phyloP scores from a whole-genome alignment of 2,797 vertebrate species.

The Myiotriccus ornatus region DNA sequence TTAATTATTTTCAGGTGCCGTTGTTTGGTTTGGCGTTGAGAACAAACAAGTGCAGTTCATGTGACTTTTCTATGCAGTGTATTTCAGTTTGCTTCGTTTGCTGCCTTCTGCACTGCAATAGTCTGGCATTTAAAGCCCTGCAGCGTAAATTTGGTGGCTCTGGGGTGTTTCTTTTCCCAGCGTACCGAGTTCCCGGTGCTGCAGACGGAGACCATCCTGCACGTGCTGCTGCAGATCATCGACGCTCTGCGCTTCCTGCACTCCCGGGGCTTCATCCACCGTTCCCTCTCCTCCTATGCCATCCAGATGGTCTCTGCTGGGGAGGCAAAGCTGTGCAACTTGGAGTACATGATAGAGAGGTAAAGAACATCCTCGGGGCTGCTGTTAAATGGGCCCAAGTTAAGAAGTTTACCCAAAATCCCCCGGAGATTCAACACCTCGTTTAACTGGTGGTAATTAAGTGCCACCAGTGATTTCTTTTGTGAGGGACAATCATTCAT shows the following conservation, averaged over 20 bases:
- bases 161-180: constrained; percentile 14
- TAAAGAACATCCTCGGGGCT: background rate
- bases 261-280: constrained; percentile 70
- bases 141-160: background rate
- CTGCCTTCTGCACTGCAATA: fast-evolving
- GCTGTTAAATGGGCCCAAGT: background rate
- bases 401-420: background rate
- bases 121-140: background rate
- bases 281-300: constrained; percentile 74
- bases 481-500: background rate
- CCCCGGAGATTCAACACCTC: background rate
- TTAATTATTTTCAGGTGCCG: background rate
- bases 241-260: constrained; percentile 77
- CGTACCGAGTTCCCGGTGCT: constrained; percentile 74
- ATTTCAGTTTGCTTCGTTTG: background rate
- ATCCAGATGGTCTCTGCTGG: constrained; percentile 72
- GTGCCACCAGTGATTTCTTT: background rate
- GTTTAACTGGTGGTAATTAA: background rate
- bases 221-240: constrained; percentile 71
- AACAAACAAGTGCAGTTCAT: fast-evolving
- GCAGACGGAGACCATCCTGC: constrained; percentile 69
- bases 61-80: background rate
- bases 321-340: constrained; percentile 77
- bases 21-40: background rate
- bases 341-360: constrained; percentile 80